Conservation (phyloP, 2,888 invertebrate species). For the Morinoia aosen region DNA sequence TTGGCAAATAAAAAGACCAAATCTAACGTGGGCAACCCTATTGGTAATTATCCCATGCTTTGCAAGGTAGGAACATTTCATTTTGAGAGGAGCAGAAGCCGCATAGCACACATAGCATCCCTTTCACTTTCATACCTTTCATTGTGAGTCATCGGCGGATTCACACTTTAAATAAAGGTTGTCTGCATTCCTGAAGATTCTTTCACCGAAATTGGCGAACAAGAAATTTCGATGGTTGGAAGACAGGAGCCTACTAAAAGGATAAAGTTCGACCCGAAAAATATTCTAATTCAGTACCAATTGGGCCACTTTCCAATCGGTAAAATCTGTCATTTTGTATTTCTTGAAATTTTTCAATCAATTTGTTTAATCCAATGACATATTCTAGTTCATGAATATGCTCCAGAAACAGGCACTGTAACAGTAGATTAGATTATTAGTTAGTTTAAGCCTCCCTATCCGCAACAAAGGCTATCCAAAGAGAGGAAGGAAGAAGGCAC, state of each 20-base stretch:
- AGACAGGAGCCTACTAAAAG: background rate
- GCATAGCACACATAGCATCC: background rate
- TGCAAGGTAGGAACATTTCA: background rate
- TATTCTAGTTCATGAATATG: too few species aligned
- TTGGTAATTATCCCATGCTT: background rate
- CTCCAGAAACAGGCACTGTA: too few species aligned
- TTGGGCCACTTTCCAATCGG: background rate
- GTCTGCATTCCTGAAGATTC: background rate
- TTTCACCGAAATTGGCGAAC: background rate
- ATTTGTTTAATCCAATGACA: too few species aligned
- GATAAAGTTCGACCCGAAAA: background rate
- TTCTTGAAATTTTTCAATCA: too few species aligned
- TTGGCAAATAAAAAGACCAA: background rate
- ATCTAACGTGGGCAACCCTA: background rate
- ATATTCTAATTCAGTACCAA: background rate
- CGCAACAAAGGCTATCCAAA: too few species aligned
- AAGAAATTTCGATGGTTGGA: background rate
- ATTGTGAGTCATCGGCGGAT: background rate
- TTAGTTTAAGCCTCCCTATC: too few species aligned
- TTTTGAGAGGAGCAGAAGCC: background rate
- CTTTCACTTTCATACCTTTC: background rate
- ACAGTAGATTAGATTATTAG: too few species aligned
- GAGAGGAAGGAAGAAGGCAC: too few species aligned
- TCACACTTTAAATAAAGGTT: background rate
- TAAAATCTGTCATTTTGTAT: too few species aligned